Evolutionary conservation across 1,140 invertebrate genomes (phyloP), one percentile per base, ranked within the genome.

Genomic region (Subanguina moxae): DNA sequence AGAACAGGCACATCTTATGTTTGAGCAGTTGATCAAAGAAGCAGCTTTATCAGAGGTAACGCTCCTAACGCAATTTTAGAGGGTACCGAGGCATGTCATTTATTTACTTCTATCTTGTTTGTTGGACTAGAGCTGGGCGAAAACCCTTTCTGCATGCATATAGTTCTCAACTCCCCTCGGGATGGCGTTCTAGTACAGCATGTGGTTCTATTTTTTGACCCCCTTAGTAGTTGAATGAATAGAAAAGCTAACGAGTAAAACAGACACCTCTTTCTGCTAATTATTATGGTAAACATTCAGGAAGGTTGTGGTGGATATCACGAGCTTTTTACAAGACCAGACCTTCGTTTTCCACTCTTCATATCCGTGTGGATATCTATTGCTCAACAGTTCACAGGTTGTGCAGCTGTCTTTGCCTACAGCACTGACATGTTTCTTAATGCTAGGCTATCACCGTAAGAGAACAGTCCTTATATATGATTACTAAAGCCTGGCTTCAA

Each of bases 361-460:
- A 75, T 76, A 5, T 73, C 73, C n/a, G 65, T 78, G 15, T 42
- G 76, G 19, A 78, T 79, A 3, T 81, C 81, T 78, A 66, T 80
- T 30, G 78, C 78, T 11, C 78, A 80, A 58, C 78, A 80, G 62
- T 80, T 80, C 52, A 80, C 78, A 38, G 78, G 78, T 21, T 81
- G 78, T 48, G 73, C 76, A 7, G 78, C 78, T 17, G 79, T 80
- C 21, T 80, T 80, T 67, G 78, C 78, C 7, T 80, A 75, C 58
- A 72, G 68, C 1, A 80, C 78, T 7, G 79, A 80, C 61, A 80
- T 80, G 66, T 68, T 67, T 56, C 42, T 80, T 1, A 81, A 81
- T 57, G 78, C 78, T 13, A 68, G 66, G 11, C 52, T 80, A 11
- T 67, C 61, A 21, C 66, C 71, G 73, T 73, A 62, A 65, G 32